phyloP scores from a whole-genome alignment of 2,113 vertebrate species.

The Leptobrachium leishanense region DNA sequence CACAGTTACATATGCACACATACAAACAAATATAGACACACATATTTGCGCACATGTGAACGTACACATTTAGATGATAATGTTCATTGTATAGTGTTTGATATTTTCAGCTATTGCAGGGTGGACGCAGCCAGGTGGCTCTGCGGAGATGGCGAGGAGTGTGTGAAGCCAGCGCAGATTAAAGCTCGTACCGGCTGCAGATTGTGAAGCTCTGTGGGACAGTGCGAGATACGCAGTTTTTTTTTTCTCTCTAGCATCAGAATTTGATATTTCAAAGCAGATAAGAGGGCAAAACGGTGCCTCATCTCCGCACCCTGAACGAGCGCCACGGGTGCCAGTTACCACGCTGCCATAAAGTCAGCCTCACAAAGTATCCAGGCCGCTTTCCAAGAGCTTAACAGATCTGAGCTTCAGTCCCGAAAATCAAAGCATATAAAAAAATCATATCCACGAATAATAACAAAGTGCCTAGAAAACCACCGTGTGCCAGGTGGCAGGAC shows the following conservation, averaged over 20 bases:
- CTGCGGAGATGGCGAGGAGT: background rate
- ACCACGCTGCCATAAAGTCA: background rate
- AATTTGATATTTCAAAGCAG: no score
- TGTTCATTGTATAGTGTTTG: no score
- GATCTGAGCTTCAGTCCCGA: conserved; percentile 7
- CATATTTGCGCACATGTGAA: no score
- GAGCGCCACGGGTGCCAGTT: background rate
- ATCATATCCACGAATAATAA: background rate
- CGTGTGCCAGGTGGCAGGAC: background rate
- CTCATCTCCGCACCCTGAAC: background rate
- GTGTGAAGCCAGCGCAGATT: background rate
- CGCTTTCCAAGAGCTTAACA: conserved; percentile 2
- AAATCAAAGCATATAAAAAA: conserved; percentile 6
- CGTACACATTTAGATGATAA: no score
- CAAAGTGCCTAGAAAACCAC: background rate
- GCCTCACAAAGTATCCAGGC: background rate
- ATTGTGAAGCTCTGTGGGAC: background rate
- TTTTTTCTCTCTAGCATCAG: background rate
- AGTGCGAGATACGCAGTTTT: background rate
- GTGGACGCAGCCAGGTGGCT: background rate
- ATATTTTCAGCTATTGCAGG: background rate
- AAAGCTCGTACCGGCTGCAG: background rate
- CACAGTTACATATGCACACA: no score
- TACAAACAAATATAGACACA: no score
- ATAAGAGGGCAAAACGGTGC: background rate